A percentile compares a stretch with the other conserved stretches of the same genome.
These are phyloP conservation scores for Carterocephalus palaemon DNA, from an alignment of 2,888 invertebrate genomes.

Conservation along the genomic window DNA sequence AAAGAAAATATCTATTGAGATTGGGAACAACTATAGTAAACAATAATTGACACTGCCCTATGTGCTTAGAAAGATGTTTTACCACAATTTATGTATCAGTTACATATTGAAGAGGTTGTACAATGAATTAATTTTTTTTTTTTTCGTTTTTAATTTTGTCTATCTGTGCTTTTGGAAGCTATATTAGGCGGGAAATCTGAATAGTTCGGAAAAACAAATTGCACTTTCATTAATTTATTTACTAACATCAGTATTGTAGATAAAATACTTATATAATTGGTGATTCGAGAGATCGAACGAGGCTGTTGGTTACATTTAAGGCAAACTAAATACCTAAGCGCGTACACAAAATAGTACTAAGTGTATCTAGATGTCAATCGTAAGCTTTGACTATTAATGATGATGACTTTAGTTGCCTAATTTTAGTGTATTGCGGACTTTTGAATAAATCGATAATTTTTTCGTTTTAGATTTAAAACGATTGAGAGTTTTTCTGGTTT, in stretches of 20 bases:
- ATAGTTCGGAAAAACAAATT: too few relatives aligned
- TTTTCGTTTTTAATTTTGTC: too few relatives aligned
- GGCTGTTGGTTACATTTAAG: slow-evolving; percentile 8
- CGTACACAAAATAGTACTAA: slow-evolving; percentile 22
- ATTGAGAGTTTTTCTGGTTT: slow-evolving; percentile 70
- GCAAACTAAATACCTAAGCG: slow-evolving; percentile 16
- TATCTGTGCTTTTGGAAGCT: too few relatives aligned
- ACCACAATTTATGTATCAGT: too few relatives aligned
- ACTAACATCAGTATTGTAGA: background rate
- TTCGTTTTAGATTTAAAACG: slow-evolving; percentile 62
- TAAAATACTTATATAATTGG: slow-evolving; percentile 4
- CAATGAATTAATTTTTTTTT: too few relatives aligned
- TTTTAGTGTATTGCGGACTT: slow-evolving; percentile 63
- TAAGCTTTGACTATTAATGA: slow-evolving; percentile 23
- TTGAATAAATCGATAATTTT: slow-evolving; percentile 69
- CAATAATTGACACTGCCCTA: too few relatives aligned
- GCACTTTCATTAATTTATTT: too few relatives aligned
- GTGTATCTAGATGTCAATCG: slow-evolving; percentile 17
- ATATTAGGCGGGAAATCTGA: too few relatives aligned
- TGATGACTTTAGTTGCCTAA: slow-evolving; percentile 65
- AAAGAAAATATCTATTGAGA: too few relatives aligned
- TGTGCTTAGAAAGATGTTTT: too few relatives aligned
- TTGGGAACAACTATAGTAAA: too few relatives aligned
- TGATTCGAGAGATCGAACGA: slow-evolving; percentile 14
- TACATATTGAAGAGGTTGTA: too few relatives aligned